phyloP scores from a whole-genome alignment of 2,888 invertebrate genomes.

The Drosophila ochracea region DNA sequence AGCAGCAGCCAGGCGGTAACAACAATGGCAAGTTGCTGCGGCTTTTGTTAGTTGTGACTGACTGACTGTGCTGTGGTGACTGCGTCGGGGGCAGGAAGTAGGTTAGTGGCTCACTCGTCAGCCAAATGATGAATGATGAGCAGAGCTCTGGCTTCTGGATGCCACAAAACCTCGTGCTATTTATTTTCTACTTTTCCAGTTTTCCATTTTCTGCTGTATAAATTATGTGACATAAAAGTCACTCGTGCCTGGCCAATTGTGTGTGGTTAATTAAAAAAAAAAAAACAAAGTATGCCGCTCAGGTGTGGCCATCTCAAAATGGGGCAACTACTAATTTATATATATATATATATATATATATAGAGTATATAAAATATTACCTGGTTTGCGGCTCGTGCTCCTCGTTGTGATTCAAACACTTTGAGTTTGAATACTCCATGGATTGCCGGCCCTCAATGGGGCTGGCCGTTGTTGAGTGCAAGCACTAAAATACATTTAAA shows the following conservation, averaged over 20 bases:
- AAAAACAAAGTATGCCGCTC: constrained; percentile 34
- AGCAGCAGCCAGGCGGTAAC: constrained; percentile 34
- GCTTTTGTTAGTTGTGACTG: constrained; percentile 39
- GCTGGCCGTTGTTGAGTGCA: constrained; percentile 84
- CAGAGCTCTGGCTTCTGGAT: constrained; percentile 42
- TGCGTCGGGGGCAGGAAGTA: constrained; percentile 64
- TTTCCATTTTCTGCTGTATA: constrained; percentile 14
- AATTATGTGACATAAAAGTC: constrained; percentile 51
- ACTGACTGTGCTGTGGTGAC: constrained; percentile 4
- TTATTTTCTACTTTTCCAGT: constrained; percentile 14
- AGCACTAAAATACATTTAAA: constrained; percentile 85
- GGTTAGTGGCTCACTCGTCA: constrained; percentile 80
- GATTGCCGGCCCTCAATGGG: constrained; percentile 85
- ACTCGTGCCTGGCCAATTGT: constrained; percentile 58
- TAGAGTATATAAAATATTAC: constrained; percentile 60
- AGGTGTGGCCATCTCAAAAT: constrained; percentile 72
- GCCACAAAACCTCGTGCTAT: constrained; percentile 17
- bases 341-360: constrained; percentile 21
- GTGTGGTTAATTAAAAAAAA: constrained; percentile 75
- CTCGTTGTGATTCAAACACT: constrained; percentile 78
- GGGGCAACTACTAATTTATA: constrained; percentile 42
- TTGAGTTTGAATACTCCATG: constrained; percentile 85
- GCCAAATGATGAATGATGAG: constrained; percentile 72
- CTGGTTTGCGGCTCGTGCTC: constrained; percentile 60
- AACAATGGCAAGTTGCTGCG: constrained; percentile 42